A percentile compares a stretch with the other conserved stretches of the same genome.
Evolutionary conservation across 1,140 invertebrate species (phyloP).

Genomic region (Penaeus indicus): DNA sequence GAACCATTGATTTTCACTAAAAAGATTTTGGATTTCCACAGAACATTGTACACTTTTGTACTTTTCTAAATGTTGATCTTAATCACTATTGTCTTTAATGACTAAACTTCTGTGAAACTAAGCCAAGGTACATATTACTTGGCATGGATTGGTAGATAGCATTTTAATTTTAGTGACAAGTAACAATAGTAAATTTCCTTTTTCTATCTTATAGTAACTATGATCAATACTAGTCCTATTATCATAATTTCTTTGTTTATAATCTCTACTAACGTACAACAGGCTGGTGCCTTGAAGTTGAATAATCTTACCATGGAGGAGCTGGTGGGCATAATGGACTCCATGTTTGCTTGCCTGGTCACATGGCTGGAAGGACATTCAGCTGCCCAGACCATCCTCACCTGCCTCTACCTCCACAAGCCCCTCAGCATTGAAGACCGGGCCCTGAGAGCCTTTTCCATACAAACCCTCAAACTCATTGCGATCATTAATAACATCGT

Average conservation of each 20-base stretch:
- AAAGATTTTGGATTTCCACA: no score
- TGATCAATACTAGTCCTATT: background rate
- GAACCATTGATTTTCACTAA: no score
- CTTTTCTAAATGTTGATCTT: background rate
- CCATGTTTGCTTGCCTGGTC: conserved; percentile 90
- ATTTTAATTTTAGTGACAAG: no score
- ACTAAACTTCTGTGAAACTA: no score
- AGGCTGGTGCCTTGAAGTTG: conserved; percentile 81
- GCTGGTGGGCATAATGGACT: conserved; percentile 88
- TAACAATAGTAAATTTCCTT: no score
- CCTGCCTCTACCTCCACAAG: conserved; percentile 95
- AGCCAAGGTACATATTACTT: no score
- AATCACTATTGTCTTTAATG: conserved; percentile 21
- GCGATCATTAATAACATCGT: conserved; percentile 92
- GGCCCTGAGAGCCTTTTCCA: conserved; percentile 87
- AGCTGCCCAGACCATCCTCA: conserved; percentile 96
- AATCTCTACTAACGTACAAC: background rate
- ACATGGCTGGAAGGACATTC: conserved; percentile 97
- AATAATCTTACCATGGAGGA: conserved; percentile 75
- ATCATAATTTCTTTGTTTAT: background rate
- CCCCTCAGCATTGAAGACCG: conserved; percentile 86
- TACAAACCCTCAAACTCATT: conserved; percentile 90
- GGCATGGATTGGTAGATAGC: no score
- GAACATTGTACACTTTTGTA: background rate
- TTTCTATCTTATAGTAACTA: no score